Percentiles rank a stretch among this genome's conserved stretches.
Evolutionary conservation across 2,888 invertebrate species (phyloP).

Genomic region (Dilophus febrilis): DNA sequence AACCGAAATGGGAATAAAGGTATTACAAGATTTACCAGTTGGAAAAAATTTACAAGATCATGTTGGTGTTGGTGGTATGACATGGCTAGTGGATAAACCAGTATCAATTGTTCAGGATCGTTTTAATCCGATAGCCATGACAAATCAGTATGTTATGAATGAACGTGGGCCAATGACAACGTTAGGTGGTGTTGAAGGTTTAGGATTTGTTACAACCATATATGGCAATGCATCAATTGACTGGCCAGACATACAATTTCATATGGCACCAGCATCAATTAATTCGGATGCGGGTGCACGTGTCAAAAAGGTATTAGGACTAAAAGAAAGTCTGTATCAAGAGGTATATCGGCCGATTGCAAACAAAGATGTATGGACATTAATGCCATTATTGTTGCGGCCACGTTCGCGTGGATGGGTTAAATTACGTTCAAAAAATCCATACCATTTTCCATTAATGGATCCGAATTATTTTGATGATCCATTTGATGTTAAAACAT

Average conservation of each 20-base stretch:
- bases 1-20: slow-evolving; percentile 47
- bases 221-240: slow-evolving; percentile 59
- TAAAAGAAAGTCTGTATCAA: slow-evolving; percentile 65
- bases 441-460: slow-evolving; percentile 73
- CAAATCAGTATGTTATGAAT: slow-evolving; percentile 61
- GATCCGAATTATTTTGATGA: slow-evolving; percentile 86
- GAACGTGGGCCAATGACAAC: slow-evolving; percentile 75
- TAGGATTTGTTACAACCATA: slow-evolving; percentile 73
- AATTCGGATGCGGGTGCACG: slow-evolving; percentile 62
- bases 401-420: slow-evolving; percentile 67
- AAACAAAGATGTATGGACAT: slow-evolving; percentile 56
- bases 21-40: slow-evolving; percentile 56
- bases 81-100: slow-evolving; percentile 47
- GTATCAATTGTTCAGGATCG: slow-evolving; percentile 67
- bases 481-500: slow-evolving; percentile 53
- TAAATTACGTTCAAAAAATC: slow-evolving; percentile 58
- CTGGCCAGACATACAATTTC: slow-evolving; percentile 82
- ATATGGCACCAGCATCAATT: slow-evolving; percentile 81
- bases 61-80: slow-evolving; percentile 61
- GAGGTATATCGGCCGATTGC: slow-evolving; percentile 65
- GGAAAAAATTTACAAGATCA: slow-evolving; percentile 79
- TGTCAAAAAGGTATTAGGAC: slow-evolving; percentile 57
- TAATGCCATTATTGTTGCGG: slow-evolving; percentile 67
- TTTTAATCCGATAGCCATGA: slow-evolving; percentile 57
- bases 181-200: slow-evolving; percentile 71